These are phyloP conservation scores for Cyphomyrmex costatus DNA, from an alignment of 1,140 invertebrate genomes.

Conservation along the genomic window DNA sequence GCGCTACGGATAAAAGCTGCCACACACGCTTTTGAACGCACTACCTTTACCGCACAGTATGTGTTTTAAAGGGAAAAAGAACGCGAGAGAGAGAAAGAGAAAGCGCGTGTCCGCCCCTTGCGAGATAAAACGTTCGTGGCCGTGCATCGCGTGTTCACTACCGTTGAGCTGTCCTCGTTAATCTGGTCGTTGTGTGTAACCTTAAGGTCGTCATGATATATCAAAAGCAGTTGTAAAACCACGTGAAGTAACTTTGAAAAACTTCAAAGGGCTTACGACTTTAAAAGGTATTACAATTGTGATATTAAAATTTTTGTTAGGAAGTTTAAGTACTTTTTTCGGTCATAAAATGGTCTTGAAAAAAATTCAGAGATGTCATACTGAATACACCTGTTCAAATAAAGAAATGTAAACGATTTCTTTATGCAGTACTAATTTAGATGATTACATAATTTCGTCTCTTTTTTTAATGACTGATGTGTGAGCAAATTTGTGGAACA, in stretches of 20 bases:
- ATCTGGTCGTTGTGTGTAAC: conserved; percentile 45
- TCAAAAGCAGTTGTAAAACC: conserved; percentile 37
- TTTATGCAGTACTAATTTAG: neutral
- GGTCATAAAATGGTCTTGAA: neutral
- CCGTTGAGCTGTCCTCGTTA: conserved; percentile 43
- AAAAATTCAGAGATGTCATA: neutral
- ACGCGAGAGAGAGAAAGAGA: too few relatives aligned
- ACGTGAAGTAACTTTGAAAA: conserved; percentile 45
- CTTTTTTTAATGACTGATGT: neutral
- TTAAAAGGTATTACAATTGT: neutral
- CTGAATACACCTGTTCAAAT: neutral
- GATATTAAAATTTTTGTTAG: neutral
- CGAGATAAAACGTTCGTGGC: conserved; percentile 57
- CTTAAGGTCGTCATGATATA: conserved; percentile 51
- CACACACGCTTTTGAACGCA: conserved; percentile 21
- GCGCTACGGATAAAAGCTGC: conserved; percentile 30
- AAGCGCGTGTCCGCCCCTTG: conserved; percentile 35
- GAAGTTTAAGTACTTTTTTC: conserved; percentile 25
- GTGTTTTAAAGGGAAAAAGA: conserved; percentile 47
- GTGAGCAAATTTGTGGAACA: neutral
- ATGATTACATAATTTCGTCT: neutral
- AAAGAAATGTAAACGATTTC: neutral
- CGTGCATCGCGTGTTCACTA: conserved; percentile 48
- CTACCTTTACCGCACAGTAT: conserved; percentile 26
- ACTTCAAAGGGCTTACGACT: conserved; percentile 17